Conservation (phyloP, 37 sponge, comb jelly and placozoan species). For the Axinella damicornis region DNA sequence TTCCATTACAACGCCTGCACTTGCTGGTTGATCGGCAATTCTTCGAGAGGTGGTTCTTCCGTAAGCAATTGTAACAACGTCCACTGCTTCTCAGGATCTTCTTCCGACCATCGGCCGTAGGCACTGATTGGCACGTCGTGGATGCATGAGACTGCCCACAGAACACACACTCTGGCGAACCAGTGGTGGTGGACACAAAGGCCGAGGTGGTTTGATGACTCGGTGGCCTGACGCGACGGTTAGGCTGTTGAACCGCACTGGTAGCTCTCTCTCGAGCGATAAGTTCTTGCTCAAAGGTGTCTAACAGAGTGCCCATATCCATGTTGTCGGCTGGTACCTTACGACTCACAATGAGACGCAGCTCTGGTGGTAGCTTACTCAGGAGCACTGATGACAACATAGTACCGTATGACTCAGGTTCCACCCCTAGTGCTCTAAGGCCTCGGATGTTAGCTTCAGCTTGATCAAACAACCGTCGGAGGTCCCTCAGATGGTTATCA, state of each 20-base stretch:
- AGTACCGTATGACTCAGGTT: neutral
- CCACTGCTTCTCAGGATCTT: slow-evolving; percentile 45
- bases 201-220: neutral
- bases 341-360: neutral
- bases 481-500: neutral
- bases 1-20: slow-evolving; percentile 32
- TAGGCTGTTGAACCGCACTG: neutral
- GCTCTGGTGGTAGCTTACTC: too few species aligned
- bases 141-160: slow-evolving; percentile 37
- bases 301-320: too few species aligned
- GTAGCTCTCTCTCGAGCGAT: slow-evolving; percentile 1
- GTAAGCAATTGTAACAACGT: slow-evolving; percentile 42
- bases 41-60: slow-evolving; percentile 10
- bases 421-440: neutral
- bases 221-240: neutral
- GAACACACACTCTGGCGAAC: slow-evolving; percentile 4
- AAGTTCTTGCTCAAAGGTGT: too few species aligned
- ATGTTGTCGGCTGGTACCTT: neutral
- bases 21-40: slow-evolving; percentile 16
- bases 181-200: slow-evolving; percentile 1
- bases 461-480: neutral
- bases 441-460: neutral
- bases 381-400: too few species aligned
- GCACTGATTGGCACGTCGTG: slow-evolving; percentile 18
- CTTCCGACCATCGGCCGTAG: slow-evolving; percentile 17